Conservation (phyloP, 30 jellyfish, hydroid and myxozoan genomes). For the Aurelia aurita region DNA sequence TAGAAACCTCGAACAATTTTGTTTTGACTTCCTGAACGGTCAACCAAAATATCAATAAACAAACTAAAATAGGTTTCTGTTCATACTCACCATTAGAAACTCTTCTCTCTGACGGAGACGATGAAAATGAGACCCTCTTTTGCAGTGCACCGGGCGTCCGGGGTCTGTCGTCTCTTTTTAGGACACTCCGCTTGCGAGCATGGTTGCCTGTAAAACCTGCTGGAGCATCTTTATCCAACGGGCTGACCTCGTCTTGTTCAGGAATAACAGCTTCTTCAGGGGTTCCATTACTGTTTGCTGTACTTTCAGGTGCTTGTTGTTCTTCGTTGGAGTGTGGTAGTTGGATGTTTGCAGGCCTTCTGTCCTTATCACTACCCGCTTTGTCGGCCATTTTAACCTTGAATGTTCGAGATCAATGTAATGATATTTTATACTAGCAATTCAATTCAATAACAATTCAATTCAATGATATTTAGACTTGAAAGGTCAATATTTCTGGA, state of each 20-base stretch:
- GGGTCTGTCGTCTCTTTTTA: constrained; percentile 72
- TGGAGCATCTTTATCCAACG: constrained; percentile 24
- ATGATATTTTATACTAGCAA: constrained; percentile 4
- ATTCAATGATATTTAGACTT: too few relatives aligned
- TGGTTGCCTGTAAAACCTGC: constrained; percentile 19
- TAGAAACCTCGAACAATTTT: too few relatives aligned
- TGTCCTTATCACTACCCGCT: background rate
- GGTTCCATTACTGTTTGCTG: background rate
- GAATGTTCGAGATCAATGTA: constrained; percentile 20
- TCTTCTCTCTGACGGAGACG: constrained; percentile 83
- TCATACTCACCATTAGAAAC: constrained; percentile 84
- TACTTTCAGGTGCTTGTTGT: background rate
- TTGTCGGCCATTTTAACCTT: constrained; percentile 38
- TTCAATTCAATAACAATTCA: constrained; percentile 27
- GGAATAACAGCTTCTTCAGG: background rate
- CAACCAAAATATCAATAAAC: too few relatives aligned
- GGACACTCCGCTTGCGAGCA: constrained; percentile 87
- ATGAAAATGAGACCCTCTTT: constrained; percentile 94
- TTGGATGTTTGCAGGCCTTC: constrained; percentile 8
- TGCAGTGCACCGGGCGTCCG: constrained; percentile 58
- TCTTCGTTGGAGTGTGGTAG: background rate
- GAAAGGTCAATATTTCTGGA: too few relatives aligned
- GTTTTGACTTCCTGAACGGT: too few relatives aligned
- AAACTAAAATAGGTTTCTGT: too few relatives aligned
- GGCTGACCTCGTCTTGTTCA: constrained; percentile 36